Base-by-base conservation (phyloP, 2,113 vertebrate species). In the Penelope pileata region DNA sequence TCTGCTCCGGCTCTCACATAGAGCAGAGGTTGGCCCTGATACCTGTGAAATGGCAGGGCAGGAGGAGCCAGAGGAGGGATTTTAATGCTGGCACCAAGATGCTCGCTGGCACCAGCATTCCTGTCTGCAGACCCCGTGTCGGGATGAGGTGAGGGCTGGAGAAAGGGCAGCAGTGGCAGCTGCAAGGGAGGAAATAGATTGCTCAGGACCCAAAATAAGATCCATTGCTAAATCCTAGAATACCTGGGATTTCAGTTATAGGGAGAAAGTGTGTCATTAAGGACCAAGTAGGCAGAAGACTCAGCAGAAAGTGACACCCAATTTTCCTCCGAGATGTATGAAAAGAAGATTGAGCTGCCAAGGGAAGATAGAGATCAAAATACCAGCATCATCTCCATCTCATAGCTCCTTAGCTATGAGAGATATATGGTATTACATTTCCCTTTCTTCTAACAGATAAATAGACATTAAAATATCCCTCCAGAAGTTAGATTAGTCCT, bases 261-360 rank as follows among this genome's bases (percentile, higher is more conserved):
- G 23, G 29, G 64, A 0, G 5, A 78, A 91, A 66, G 30, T 26
- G 43, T 10, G 27, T 36, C 38, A 14, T 75, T 81, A 81, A 74
- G 38, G 53, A 54, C 30, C 30, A 36, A 54, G 23, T 4, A 74
- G 74, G 22, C 45, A 42, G 38, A 12, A 51, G 34, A 48, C 23
- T 72, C 47, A 60, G 88, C 75, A 88, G 69, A 90, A 93, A 88
- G 40, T 6, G 45, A 72, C 60, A 82, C 32, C 9, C 59, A 75
- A 34, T 77, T 88, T 93, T 86, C 79, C 63, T 63, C 45, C 54
- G 56, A 88, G 79, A 80, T 51, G 6, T 34, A 42, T 69, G 66
- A 36, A 86, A 58, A 81, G 47, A 84, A 90, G 64, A 94, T 34
- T 72, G 69, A 91, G 73, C 51, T 92, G 88, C 73, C 86, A 90